phyloP scores from a whole-genome alignment of 1,140 invertebrate species.

The Drosophila sp. region DNA sequence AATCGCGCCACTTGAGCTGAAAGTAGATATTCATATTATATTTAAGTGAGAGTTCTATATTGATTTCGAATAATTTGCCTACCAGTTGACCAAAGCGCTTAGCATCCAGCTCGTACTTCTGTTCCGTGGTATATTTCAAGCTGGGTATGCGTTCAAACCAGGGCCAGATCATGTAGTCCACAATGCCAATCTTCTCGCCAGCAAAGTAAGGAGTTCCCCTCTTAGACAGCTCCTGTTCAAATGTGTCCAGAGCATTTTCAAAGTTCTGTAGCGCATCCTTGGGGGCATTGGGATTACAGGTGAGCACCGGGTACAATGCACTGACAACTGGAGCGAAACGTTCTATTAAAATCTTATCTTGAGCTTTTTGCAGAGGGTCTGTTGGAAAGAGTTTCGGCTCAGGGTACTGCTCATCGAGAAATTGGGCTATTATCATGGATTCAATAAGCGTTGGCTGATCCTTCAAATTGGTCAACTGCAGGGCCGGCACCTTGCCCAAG shows the following conservation, averaged over 20 bases:
- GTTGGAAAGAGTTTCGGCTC: constrained; percentile 87
- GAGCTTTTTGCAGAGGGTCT: constrained; percentile 90
- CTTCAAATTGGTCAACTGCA: constrained; percentile 88
- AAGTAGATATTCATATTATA: neutral
- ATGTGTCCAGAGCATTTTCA: constrained; percentile 85
- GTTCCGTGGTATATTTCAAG: constrained; percentile 48
- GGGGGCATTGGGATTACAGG: constrained; percentile 52
- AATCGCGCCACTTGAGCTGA: constrained; percentile 85
- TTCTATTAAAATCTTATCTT: constrained; percentile 91
- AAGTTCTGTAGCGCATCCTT: constrained; percentile 68
- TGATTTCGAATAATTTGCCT: constrained; percentile 28
- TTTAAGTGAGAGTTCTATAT: neutral
- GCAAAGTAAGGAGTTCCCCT: constrained; percentile 87
- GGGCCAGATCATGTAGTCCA: constrained; percentile 95
- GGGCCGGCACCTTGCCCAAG: constrained; percentile 90
- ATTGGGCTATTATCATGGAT: constrained; percentile 92
- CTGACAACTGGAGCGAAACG: constrained; percentile 83
- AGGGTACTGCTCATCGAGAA: constrained; percentile 91
- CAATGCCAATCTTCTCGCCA: constrained; percentile 89
- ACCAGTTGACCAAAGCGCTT: constrained; percentile 72
- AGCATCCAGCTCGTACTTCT: constrained; percentile 63
- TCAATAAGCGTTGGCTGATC: constrained; percentile 87
- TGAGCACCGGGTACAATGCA: constrained; percentile 65
- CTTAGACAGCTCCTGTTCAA: constrained; percentile 87
- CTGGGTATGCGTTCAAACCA: constrained; percentile 89